Conservation (phyloP, 2,797 vertebrate genomes). For the Danio choprae region DNA sequence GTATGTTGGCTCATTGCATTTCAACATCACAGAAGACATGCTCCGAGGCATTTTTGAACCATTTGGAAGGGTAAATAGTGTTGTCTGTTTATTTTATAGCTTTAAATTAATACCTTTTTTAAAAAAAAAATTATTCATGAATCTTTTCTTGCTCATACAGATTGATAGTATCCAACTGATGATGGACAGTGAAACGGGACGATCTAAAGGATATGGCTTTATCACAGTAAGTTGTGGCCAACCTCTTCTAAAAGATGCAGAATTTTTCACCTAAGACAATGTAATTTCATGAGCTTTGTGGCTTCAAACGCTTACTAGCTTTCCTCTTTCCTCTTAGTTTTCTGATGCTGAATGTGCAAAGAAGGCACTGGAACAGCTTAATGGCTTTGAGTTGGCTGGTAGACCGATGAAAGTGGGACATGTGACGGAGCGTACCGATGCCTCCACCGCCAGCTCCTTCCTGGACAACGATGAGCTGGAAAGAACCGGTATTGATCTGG, state of each 20-base stretch:
- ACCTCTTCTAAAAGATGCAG: background rate
- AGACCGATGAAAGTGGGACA: conserved; percentile 98
- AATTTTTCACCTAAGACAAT: background rate
- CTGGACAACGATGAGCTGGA: conserved; percentile 94
- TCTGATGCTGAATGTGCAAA: conserved; percentile 95
- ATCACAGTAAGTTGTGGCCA: conserved; percentile 86
- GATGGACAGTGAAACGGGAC: conserved; percentile 96
- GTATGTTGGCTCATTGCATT: conserved; percentile 94
- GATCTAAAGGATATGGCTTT: conserved; percentile 97
- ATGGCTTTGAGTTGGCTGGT: conserved; percentile 95
- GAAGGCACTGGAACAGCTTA: conserved; percentile 96
- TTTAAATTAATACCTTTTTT: background rate
- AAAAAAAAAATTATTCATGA: background rate
- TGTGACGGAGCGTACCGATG: conserved; percentile 92
- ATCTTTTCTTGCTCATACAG: conserved; percentile 68
- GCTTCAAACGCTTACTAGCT: background rate
- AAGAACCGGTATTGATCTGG: conserved; percentile 91
- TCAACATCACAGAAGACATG: conserved; percentile 99
- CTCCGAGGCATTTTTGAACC: conserved; percentile 96
- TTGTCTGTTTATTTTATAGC: background rate
- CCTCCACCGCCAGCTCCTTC: conserved; percentile 88
- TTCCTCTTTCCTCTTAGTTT: conserved; percentile 77
- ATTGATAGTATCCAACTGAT: conserved; percentile 98
- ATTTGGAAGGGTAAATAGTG: conserved; percentile 86
- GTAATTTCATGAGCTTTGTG: background rate